Conservation (phyloP, 2,888 invertebrate species). For the Callyntrura guangdongensis region DNA sequence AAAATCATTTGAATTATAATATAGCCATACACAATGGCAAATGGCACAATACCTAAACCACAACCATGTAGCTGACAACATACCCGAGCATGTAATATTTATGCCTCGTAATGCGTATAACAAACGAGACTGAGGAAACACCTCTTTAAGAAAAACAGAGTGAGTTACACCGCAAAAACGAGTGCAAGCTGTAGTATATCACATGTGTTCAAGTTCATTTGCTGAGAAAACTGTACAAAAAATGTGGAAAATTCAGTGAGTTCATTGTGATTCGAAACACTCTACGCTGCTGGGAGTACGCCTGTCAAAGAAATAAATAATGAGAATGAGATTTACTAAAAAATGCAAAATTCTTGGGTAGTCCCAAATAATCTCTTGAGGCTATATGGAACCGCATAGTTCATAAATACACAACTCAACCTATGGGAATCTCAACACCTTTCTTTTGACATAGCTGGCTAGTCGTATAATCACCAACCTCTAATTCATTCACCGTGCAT, state of each 20-base stretch:
- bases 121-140: not conserved
- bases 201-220: constrained; percentile 9
- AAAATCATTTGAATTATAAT: no score
- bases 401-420: not conserved
- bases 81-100: no score
- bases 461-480: not conserved
- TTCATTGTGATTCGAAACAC: constrained; percentile 54
- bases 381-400: constrained; percentile 22
- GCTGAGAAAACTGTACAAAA: not conserved
- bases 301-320: constrained; percentile 40
- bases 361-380: constrained; percentile 53
- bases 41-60: no score
- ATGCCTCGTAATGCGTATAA: not conserved
- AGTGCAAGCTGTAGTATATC: not conserved
- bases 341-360: constrained; percentile 35
- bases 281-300: not conserved
- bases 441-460: not conserved
- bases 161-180: not conserved
- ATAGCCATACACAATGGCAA: no score
- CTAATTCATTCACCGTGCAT: not conserved
- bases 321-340: constrained; percentile 28
- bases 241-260: constrained; percentile 26
- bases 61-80: no score
- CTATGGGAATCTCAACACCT: constrained; percentile 20
- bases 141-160: no score